Evolutionary conservation across 2,113 vertebrate species (phyloP), one percentile per base, ranked within the genome.

Genomic region (Dromiciops gliroides): DNA sequence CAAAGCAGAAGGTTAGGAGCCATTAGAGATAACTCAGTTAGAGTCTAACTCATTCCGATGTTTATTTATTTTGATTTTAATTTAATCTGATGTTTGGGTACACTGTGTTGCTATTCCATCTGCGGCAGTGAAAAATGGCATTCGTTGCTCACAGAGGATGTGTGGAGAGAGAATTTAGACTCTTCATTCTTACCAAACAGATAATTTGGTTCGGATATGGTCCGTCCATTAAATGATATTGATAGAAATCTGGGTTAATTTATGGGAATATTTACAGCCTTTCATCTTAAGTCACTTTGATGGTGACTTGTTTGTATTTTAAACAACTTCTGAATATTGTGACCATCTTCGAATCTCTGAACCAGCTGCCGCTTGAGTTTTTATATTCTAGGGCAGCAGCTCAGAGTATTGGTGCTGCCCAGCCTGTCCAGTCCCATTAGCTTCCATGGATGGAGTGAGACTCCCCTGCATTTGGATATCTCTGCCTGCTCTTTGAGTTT

Each of bases 61-160:
- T 97, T 96, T 91, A 94, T 96, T 97, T 97, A 97, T 97, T 98
- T 98, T 98, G 97, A 98, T 97, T 98, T 98, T 98, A 98, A 98
- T 98, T 95, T 97, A 97, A 96, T 98, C 96, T 98, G 98, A 98
- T 98, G 97, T 95, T 98, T 97, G 96, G 97, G 90, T 97, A 96
- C 96, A 90, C 5, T 96, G 97, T 95, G 92, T 97, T 98, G 96
- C 94, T 95, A 95, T 95, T 92, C 95, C 95, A 96, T 91, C 97
- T 94, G 22, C 89, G 92, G 44, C 93, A 93, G 96, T 89, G 94
- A 96, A 94, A 83, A 60, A 67, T 44, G 67, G 7, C 67, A 44
- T 83, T 92, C 90, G 90, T 94, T 94, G 92, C 97, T 97, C 96
- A 94, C 92, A 89, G 91, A 90, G 97, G 94, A 48, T 91, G 12